Percentiles rank a stretch among this genome's conserved stretches.
These are phyloP conservation scores for Momotus momota DNA, from an alignment of 2,797 vertebrate species.

Conservation along the genomic window DNA sequence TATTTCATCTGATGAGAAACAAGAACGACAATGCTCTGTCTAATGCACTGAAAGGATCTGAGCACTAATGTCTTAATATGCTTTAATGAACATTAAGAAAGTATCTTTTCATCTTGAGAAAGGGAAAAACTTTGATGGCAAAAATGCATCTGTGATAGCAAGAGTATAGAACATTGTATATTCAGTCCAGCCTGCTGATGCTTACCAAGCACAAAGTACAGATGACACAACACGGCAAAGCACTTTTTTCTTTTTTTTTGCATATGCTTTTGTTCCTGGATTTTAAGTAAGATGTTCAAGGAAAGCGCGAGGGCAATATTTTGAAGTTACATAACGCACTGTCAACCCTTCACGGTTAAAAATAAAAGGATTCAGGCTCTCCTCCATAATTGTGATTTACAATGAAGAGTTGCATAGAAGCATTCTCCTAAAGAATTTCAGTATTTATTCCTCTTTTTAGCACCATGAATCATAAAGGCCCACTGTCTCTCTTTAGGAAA, in stretches of 20 bases:
- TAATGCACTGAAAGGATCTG: constrained; percentile 56
- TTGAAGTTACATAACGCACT: constrained; percentile 51
- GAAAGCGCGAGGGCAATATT: constrained; percentile 36
- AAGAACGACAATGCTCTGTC: neutral
- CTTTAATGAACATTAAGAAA: constrained; percentile 51
- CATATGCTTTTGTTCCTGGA: constrained; percentile 3
- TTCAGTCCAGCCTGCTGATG: neutral
- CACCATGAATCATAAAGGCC: constrained; percentile 15
- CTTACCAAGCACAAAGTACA: neutral
- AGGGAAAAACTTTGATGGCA: constrained; percentile 14
- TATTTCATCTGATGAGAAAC: constrained; percentile 55
- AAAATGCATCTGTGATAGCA: neutral
- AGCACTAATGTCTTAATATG: constrained; percentile 40
- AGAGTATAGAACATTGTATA: neutral
- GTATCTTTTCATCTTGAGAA: constrained; percentile 46
- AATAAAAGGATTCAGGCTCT: constrained; percentile 48
- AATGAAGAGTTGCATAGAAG: constrained; percentile 1
- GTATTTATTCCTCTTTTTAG: constrained; percentile 41
- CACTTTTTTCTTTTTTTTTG: neutral
- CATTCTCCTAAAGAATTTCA: neutral
- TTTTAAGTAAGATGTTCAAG: constrained; percentile 18
- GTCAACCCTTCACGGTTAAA: constrained; percentile 38
- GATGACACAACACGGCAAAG: neutral
- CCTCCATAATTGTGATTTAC: constrained; percentile 37
- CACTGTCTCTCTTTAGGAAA: neutral